Conservation (phyloP, 64 coral and sea anemone species). For the Porites lutea region DNA sequence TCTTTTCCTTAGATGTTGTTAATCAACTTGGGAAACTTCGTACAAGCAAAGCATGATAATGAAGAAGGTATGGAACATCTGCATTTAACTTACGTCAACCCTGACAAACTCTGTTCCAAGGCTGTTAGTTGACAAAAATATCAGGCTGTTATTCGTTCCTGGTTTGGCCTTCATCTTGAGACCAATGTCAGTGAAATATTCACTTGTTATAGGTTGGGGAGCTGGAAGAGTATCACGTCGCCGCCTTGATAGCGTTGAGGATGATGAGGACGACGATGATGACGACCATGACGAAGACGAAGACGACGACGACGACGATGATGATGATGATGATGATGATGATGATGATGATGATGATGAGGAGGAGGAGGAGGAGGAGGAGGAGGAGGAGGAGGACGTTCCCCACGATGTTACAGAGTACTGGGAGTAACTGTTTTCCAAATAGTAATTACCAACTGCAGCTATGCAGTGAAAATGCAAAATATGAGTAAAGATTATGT, state of each 20-base stretch:
- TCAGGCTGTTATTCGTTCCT: slow-evolving; percentile 49
- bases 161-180: slow-evolving; percentile 63
- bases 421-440: slow-evolving; percentile 76
- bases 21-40: no score
- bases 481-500: neutral
- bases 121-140: slow-evolving; percentile 80
- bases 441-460: slow-evolving; percentile 70
- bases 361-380: slow-evolving; percentile 18
- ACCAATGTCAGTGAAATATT: slow-evolving; percentile 68
- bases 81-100: slow-evolving; percentile 70
- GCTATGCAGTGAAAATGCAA: slow-evolving; percentile 3
- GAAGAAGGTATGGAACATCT: neutral
- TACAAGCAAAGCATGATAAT: no score
- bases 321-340: neutral
- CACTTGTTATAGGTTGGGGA: slow-evolving; percentile 13
- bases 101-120: slow-evolving; percentile 85
- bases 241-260: slow-evolving; percentile 13
- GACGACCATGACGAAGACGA: neutral
- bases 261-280: slow-evolving; percentile 1
- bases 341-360: slow-evolving; percentile 44
- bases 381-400: neutral
- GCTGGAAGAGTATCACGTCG: slow-evolving; percentile 32
- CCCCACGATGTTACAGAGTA: slow-evolving; percentile 46
- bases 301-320: neutral
- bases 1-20: no score